Conservation (phyloP, 2,888 invertebrate genomes). For the Abrostola triplasia region DNA sequence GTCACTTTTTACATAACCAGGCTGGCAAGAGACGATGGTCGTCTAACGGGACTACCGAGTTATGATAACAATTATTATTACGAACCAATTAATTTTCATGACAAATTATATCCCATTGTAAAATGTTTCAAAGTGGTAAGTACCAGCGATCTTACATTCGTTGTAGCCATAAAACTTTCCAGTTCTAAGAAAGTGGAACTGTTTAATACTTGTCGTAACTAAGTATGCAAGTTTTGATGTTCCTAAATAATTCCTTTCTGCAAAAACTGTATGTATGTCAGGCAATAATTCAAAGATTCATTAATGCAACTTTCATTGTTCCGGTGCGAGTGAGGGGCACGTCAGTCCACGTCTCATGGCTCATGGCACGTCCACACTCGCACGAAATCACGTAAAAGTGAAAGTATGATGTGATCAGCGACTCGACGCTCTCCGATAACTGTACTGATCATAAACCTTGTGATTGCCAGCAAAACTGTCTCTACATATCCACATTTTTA, state of each 20-base stretch:
- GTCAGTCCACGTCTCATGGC: constrained; percentile 60
- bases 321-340: constrained; percentile 72
- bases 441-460: constrained; percentile 52
- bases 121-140: not conserved
- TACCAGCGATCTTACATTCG: not conserved
- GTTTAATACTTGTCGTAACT: not conserved
- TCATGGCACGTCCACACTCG: constrained; percentile 68
- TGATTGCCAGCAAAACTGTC: constrained; percentile 22
- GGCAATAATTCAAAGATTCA: constrained; percentile 62
- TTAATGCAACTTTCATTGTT: constrained; percentile 82
- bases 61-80: constrained; percentile 25
- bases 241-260: constrained; percentile 21
- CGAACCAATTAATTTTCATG: constrained; percentile 9
- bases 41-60: constrained; percentile 45
- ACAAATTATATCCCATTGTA: constrained; percentile 5
- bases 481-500: constrained; percentile 12
- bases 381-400: constrained; percentile 85
- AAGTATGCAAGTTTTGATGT: constrained; percentile 1
- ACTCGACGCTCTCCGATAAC: constrained; percentile 56
- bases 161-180: constrained; percentile 1
- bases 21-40: constrained; percentile 60
- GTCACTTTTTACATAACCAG: constrained; percentile 85
- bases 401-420: constrained; percentile 83
- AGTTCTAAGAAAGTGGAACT: constrained; percentile 1
- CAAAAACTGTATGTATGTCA: constrained; percentile 58